phyloP scores from a whole-genome alignment of 1,140 invertebrate genomes.

The Plutomurus gul region DNA sequence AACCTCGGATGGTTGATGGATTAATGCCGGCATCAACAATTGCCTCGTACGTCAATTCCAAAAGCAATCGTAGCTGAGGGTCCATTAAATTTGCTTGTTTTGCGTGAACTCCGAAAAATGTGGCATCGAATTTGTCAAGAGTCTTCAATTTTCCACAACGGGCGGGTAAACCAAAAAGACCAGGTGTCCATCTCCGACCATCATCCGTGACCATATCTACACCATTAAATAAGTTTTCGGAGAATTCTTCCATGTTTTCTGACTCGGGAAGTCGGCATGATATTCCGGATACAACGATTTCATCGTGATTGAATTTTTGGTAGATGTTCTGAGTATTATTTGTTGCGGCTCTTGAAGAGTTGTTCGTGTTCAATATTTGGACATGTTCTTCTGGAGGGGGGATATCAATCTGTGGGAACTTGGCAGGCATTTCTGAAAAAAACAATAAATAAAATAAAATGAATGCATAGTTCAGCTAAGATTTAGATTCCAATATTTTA shows the following conservation, averaged over 20 bases:
- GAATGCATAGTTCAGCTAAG: not conserved
- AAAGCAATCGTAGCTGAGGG: constrained; percentile 84
- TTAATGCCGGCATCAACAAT: constrained; percentile 89
- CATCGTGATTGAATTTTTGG: constrained; percentile 61
- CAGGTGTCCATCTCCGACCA: constrained; percentile 50
- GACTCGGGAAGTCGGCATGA: constrained; percentile 89
- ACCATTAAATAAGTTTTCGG: constrained; percentile 78
- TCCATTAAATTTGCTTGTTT: constrained; percentile 96
- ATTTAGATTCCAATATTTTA: not conserved
- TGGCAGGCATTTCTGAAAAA: constrained; percentile 64
- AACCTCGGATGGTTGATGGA: constrained; percentile 76
- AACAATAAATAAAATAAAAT: not conserved
- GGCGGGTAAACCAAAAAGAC: constrained; percentile 67
- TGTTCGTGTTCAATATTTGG: constrained; percentile 13
- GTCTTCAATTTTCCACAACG: constrained; percentile 90
- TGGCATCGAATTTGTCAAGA: constrained; percentile 81
- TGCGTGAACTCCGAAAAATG: constrained; percentile 91
- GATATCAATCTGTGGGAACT: constrained; percentile 60
- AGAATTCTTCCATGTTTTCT: constrained; percentile 84
- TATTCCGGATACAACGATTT: constrained; percentile 85
- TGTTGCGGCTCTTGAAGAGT: not conserved
- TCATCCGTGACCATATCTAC: constrained; percentile 70
- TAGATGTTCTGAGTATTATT: not conserved
- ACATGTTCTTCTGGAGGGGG: constrained; percentile 49
- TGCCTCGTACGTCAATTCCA: constrained; percentile 93